Base-by-base conservation (phyloP, 2,113 vertebrate species). In the Cepphus grylle region DNA sequence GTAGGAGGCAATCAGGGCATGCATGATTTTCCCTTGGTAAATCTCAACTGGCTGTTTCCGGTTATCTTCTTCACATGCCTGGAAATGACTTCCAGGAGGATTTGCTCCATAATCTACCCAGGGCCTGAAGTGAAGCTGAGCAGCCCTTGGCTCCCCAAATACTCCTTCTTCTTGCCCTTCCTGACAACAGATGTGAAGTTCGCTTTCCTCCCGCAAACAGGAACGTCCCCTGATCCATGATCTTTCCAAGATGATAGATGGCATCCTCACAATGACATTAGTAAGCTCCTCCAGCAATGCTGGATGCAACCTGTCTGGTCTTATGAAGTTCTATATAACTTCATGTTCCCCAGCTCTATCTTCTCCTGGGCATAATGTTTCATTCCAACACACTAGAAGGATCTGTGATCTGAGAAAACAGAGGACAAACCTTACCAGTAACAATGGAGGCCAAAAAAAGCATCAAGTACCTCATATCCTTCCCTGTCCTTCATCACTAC, bases 21-120 rank as follows among this genome's bases (percentile, higher is more conserved):
- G 23, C 15, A 12, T 15, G 22, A 62, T 47, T 74, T 74, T 15
- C 13, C 20, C 30, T 26, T 22, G 23, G 8, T 70, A 49, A 86
- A 79, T 30, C 55, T 62, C 26, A 80, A 23, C 61, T 56, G 49
- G 15, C 55, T 74, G 19, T 81, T 87, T 34, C 11, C 58, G 23
- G 49, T 34, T 21, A 45, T 18, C 36, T 80, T 62, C 11, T 27
- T 49, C 49, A 15, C 0, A 0, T 25, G 25, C 6, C 3, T 63
- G 30, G 63, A 67, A 86, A 55, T 9, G 12, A 34, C 9, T 90
- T 72, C 47, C 12, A 67, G 45, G 22, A 70, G 20, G 36, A n/a
- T 72, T 88, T 83, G 21, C 40, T 67, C 45, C 30, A 38, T 61
- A 29, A 61, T 36, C 25, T 55, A 53, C 18, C 21, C 47, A n/a